phyloP scores from a whole-genome alignment of 2,888 invertebrate species.

The Alviniconcha strummeri region DNA sequence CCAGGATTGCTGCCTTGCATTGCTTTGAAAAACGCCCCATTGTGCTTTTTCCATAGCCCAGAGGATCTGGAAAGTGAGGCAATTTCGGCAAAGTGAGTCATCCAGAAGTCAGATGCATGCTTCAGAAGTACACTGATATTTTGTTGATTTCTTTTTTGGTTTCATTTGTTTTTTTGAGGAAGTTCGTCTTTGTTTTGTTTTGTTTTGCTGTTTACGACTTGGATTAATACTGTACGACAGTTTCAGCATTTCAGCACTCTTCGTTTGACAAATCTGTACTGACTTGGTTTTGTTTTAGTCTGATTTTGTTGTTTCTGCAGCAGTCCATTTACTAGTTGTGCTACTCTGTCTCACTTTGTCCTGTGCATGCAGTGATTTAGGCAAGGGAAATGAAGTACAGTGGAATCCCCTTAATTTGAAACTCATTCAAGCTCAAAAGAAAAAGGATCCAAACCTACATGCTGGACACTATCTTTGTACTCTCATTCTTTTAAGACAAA shows the following conservation, averaged over 20 bases:
- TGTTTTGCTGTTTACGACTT: not conserved
- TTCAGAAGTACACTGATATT: not conserved
- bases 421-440: too few species aligned
- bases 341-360: too few species aligned
- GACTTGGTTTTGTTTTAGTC: too few species aligned
- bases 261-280: too few species aligned
- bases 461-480: too few species aligned
- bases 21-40: conserved; percentile 8
- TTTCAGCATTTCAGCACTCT: not conserved
- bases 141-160: conserved; percentile 2
- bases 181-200: not conserved
- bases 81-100: conserved; percentile 22
- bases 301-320: too few species aligned
- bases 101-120: not conserved
- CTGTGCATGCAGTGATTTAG: too few species aligned
- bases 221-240: not conserved
- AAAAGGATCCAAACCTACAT: too few species aligned
- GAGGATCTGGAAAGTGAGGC: not conserved
- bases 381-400: not conserved
- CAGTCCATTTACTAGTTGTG: too few species aligned
- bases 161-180: not conserved
- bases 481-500: too few species aligned
- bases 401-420: not conserved
- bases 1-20: not conserved
- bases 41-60: conserved; percentile 16